Conservation (phyloP, 2,888 invertebrate genomes). For the Podabrus alpinus region DNA sequence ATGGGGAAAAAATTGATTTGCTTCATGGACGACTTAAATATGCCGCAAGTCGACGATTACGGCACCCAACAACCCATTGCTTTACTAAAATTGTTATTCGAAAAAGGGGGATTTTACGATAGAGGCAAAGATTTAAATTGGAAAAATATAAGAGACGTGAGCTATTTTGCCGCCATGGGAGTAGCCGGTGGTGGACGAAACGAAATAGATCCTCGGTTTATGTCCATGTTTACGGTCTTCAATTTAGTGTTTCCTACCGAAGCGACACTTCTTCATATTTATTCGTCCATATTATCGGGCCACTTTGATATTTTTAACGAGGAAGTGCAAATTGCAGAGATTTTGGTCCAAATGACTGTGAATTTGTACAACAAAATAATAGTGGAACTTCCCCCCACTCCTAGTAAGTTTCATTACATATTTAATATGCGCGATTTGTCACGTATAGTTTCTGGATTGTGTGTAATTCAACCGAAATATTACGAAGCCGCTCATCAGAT, state of each 20-base stretch:
- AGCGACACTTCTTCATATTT: conserved; percentile 78
- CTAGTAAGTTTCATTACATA: conserved; percentile 92
- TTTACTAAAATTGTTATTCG: conserved; percentile 85
- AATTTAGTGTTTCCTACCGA: conserved; percentile 85
- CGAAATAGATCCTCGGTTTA: conserved; percentile 87
- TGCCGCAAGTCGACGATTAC: conserved; percentile 87
- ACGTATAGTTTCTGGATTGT: conserved; percentile 76
- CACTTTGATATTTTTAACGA: conserved; percentile 74
- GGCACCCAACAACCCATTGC: conserved; percentile 95
- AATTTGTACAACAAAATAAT: conserved; percentile 81
- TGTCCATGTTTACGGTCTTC: conserved; percentile 87
- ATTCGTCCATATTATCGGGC: conserved; percentile 78
- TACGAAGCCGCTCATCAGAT: conserved; percentile 72
- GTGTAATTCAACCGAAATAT: conserved; percentile 72
- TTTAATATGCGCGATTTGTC: conserved; percentile 92
- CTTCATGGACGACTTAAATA: conserved; percentile 94
- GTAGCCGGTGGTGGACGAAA: conserved; percentile 88
- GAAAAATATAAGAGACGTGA: conserved; percentile 84
- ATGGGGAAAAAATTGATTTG: conserved; percentile 86
- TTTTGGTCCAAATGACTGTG: conserved; percentile 78
- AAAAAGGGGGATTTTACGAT: conserved; percentile 87
- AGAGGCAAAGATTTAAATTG: conserved; percentile 87
- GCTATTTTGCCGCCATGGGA: conserved; percentile 84
- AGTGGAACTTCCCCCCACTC: conserved; percentile 83
- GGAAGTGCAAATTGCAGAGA: conserved; percentile 68